Base-by-base conservation (phyloP, 2,113 vertebrate species). In the Cromileptes altivelis region DNA sequence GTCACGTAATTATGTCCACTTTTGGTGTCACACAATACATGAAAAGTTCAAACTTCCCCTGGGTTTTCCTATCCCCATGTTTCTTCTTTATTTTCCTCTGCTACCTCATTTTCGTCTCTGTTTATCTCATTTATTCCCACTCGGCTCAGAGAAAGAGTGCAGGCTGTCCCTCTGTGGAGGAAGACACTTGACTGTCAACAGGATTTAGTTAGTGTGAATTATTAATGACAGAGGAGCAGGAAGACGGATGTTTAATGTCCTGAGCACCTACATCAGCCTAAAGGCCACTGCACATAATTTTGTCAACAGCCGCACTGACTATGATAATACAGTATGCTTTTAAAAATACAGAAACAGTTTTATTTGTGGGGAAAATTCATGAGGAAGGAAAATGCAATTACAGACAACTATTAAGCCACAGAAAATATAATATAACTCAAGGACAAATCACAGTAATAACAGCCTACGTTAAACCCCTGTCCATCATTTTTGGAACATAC, bases 171-270 rank as follows among this genome's bases (percentile, higher is more conserved):
- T 68, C 45, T 45, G 57, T 56, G 78, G 40, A 70, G 65, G 57
- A 63, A 77, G 33, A 81, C 42, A 40, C 27, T 70, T 21, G 17
- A 42, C 69, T 61, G 58, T 81, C 74, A 70, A 73, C 86, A 75
- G 64, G 82, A 75, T 85, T 81, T 81, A 84, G 56, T 84, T 75
- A 47, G 25, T 50, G 63, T 88, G 70, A 85, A 85, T 85, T 85
- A 85, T 81, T 85, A 55, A 88, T 70, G 78, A 15, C 17, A n/a
- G 40, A 40, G 64, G n/a, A 69, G 56, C 69, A 72, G 69, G 52
- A 70, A 70, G 81, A 74, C 27, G 21, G 63, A 88, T 70, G 67
- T 60, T 78, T 68, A 72, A 52, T 33, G 68, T 63, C 63, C 42
- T 63, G 25, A 76, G 69, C 42, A 4, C 49, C 72, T 47, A 42